Conservation (phyloP, 2,888 invertebrate genomes). For the Lysandra coridon region DNA sequence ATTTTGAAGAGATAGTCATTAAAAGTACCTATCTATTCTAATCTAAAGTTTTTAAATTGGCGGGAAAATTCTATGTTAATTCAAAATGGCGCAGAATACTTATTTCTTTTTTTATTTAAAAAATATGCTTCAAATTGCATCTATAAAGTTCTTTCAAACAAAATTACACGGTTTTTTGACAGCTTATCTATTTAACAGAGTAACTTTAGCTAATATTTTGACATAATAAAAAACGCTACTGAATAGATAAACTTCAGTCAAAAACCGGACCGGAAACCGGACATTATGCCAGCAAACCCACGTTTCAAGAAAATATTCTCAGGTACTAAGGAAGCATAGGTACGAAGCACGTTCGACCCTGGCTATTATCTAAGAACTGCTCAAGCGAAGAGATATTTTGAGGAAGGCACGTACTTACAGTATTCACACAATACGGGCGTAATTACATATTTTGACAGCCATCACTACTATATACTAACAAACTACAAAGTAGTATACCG, state of each 20-base stretch:
- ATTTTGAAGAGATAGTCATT: too few relatives aligned
- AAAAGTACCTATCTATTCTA: too few relatives aligned
- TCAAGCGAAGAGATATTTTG: slow-evolving; percentile 5
- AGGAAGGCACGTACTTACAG: slow-evolving; percentile 1
- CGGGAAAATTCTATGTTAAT: neutral
- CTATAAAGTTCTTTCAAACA: too few relatives aligned
- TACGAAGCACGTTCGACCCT: slow-evolving; percentile 11
- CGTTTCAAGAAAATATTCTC: neutral
- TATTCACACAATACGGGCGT: neutral
- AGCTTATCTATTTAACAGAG: neutral
- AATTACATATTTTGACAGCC: neutral
- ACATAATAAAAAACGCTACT: neutral
- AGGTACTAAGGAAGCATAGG: neutral
- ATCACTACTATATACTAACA: neutral
- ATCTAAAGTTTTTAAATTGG: neutral
- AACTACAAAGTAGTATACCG: neutral
- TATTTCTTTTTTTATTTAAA: neutral
- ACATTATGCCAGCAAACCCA: neutral
- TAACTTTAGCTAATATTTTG: neutral
- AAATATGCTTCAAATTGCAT: neutral
- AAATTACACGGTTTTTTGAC: too few relatives aligned
- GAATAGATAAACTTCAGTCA: neutral
- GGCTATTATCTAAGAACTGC: slow-evolving; percentile 1
- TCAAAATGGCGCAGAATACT: neutral
- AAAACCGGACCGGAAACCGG: neutral